Evolutionary conservation across 2,888 invertebrate species (phyloP), one percentile per base, ranked within the genome.

Genomic region (Oithona nana): DNA sequence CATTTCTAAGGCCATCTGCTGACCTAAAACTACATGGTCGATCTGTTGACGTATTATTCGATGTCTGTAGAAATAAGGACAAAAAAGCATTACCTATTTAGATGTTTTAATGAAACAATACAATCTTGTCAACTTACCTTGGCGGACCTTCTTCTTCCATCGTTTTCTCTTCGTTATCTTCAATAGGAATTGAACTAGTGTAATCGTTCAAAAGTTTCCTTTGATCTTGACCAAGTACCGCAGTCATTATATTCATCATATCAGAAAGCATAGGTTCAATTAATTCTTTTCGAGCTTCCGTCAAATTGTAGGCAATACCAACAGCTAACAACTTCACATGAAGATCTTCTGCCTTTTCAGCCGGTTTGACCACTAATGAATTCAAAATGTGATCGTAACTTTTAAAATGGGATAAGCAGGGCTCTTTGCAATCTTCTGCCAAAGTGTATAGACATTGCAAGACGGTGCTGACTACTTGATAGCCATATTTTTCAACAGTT

Each of bases 361-460:
- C 39, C 16, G 54, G 54, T 28, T 16, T 24, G 28, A 1, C 11
- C 28, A 11, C n/a, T 29, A 1, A 57, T 26, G 28, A 57, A 1
- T 11, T 28, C 16, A 28, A n/a, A n/a, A 6, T 28, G 20, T 52
- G 26, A n/a, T 6, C 56, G 20, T n/a, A 66, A 58, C 55, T 78
- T 76, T 57, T 73, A 75, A 24, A 73, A 69, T 66, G 77, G 76
- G 39, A 6, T 39, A 39, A 16, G 8, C 6, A 39, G 16, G 39
- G 6, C 16, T 16, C 39, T 16, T 39, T 39, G 39, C 39, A 39
- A 39, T 39, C 82, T 73, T 86, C 86, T 0, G 82, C 78, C 50
- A 84, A 77, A 3, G 83, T 82, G 68, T 83, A 76, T 6, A 85
- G 71, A 69, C 83, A 84, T 68, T 84, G 83, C 50, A 81, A 78